Percentiles rank a stretch among this genome's conserved stretches.
phyloP scores from a whole-genome alignment of 2,797 vertebrate genomes.

The Hephaestus fuliginosus region DNA sequence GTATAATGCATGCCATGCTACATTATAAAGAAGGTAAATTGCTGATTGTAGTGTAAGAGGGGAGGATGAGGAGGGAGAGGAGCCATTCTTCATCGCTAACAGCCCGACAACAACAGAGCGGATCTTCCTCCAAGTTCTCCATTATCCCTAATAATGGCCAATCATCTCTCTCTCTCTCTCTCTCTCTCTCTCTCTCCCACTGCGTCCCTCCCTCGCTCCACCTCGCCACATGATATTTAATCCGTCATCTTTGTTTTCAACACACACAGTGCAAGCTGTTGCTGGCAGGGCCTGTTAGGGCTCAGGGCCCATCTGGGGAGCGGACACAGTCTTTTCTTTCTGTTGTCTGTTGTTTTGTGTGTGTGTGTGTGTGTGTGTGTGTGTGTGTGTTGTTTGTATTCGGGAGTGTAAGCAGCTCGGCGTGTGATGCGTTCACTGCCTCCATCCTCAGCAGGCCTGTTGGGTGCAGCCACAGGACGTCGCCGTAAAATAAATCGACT shows the following conservation, averaged over 20 bases:
- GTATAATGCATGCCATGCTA: background rate
- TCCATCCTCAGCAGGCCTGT: slow-evolving; percentile 40
- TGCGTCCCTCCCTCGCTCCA: slow-evolving; percentile 45
- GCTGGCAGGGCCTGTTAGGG: slow-evolving; percentile 88
- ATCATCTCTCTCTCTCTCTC: slow-evolving; percentile 55
- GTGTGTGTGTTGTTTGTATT: slow-evolving; percentile 39
- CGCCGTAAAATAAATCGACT: slow-evolving; percentile 30
- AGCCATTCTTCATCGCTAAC: slow-evolving; percentile 61
- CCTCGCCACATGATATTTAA: slow-evolving; percentile 90
- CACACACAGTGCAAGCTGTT: slow-evolving; percentile 92
- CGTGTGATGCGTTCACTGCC: slow-evolving; percentile 30
- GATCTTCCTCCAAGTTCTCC: slow-evolving; percentile 63
- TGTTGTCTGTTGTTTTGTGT: slow-evolving; percentile 36
- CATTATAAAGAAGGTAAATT: slow-evolving; percentile 37
- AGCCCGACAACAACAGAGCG: slow-evolving; percentile 48
- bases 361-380: slow-evolving; percentile 33
- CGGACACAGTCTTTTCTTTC: slow-evolving; percentile 63
- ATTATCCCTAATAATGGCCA: slow-evolving; percentile 73
- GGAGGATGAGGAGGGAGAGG: slow-evolving; percentile 42
- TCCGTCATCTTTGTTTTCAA: slow-evolving; percentile 94
- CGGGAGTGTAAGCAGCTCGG: slow-evolving; percentile 13
- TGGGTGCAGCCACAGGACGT: slow-evolving; percentile 32
- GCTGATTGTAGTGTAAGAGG: slow-evolving; percentile 39
- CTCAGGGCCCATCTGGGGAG: slow-evolving; percentile 91
- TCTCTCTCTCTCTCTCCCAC: slow-evolving; percentile 17